Evolutionary conservation across 2,113 vertebrate species (phyloP).

Genomic region (Amblyornis subalaris): DNA sequence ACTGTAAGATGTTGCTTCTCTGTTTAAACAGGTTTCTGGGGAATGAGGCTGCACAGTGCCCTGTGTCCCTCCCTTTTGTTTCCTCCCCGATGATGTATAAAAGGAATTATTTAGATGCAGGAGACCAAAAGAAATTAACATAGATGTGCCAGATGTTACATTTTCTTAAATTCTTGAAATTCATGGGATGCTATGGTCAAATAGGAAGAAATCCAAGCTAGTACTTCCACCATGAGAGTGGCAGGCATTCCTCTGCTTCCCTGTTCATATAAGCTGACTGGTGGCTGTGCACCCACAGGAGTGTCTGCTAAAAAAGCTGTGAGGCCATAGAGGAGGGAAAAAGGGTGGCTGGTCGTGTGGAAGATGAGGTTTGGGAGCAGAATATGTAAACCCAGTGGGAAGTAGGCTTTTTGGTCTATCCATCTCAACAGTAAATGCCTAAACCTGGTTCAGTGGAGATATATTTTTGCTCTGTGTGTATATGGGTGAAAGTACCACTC

Average conservation of each 20-base stretch:
- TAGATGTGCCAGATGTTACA: background rate
- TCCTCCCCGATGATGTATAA: background rate
- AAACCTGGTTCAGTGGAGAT: background rate
- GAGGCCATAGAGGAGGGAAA: background rate
- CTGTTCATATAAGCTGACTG: accelerated
- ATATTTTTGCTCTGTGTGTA: accelerated
- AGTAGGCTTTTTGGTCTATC: background rate
- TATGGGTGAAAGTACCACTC: background rate
- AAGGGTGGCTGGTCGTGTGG: background rate
- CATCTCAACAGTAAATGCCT: background rate
- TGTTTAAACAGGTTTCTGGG: background rate
- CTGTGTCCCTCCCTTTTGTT: background rate
- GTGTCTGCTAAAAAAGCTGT: background rate
- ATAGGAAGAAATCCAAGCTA: background rate
- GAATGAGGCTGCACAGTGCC: background rate
- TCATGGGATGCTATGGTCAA: background rate
- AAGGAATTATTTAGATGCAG: background rate
- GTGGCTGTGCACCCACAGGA: background rate
- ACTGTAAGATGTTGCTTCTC: background rate
- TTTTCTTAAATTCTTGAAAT: background rate
- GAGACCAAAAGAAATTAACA: background rate
- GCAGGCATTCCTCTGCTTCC: background rate
- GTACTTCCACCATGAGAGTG: accelerated
- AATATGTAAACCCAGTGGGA: background rate
- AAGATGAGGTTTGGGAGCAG: background rate